These are phyloP conservation scores for Murina feae DNA, from an alignment of 2,113 vertebrate genomes.

Conservation along the genomic window DNA sequence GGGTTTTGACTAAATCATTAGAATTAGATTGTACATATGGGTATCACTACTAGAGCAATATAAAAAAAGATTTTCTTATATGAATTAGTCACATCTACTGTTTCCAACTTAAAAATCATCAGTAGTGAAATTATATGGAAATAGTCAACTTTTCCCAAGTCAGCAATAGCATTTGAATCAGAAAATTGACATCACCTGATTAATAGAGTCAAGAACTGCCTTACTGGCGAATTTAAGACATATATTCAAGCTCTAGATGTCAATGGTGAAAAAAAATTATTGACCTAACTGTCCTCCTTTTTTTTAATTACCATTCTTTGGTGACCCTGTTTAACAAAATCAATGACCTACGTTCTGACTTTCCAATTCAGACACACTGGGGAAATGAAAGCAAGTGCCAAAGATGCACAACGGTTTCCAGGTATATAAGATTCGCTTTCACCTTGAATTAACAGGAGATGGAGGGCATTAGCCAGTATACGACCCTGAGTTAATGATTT, in stretches of 20 bases:
- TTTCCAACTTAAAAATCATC: slow-evolving; percentile 16
- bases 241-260: slow-evolving; percentile 8
- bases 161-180: slow-evolving; percentile 30
- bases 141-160: neutral
- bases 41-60: neutral
- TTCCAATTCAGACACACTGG: slow-evolving; percentile 1
- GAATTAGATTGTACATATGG: neutral
- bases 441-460: slow-evolving; percentile 46
- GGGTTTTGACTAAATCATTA: neutral
- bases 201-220: neutral
- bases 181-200: slow-evolving; percentile 40
- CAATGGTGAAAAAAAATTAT: neutral
- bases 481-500: slow-evolving; percentile 49
- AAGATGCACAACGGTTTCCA: neutral
- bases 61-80: neutral
- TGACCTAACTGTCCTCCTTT: slow-evolving; percentile 20
- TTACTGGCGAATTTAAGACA: neutral
- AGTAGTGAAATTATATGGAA: neutral
- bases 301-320: slow-evolving; percentile 26
- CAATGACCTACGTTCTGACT: slow-evolving; percentile 39
- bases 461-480: neutral
- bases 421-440: slow-evolving; percentile 33
- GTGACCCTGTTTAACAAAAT: slow-evolving; percentile 33
- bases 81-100: neutral
- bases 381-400: neutral